Percentiles rank a stretch among this genome's conserved stretches.
Evolutionary conservation across 2,797 vertebrate genomes (phyloP).

Genomic region (Coracias cyanogaster): DNA sequence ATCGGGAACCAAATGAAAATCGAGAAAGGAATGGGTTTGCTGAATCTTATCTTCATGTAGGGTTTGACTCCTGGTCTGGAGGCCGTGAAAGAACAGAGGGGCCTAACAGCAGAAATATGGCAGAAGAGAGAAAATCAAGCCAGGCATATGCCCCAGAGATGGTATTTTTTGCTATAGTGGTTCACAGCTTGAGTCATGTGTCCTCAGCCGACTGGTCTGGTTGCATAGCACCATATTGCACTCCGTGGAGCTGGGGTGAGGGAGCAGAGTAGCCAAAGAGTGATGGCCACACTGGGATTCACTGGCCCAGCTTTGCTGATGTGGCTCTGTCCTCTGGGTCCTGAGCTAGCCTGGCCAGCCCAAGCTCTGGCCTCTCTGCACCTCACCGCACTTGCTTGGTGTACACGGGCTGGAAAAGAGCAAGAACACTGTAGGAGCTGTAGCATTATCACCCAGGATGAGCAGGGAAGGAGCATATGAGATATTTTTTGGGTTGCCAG

Average conservation of each 20-base stretch:
- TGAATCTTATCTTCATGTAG: background rate
- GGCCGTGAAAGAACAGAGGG: background rate
- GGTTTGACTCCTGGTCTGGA: background rate
- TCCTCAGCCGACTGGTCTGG: background rate
- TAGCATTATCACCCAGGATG: background rate
- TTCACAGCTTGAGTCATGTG: background rate
- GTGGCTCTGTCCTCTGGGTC: background rate
- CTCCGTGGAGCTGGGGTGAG: background rate
- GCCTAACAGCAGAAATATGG: background rate
- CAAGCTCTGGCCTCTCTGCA: background rate
- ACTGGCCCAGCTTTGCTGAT: background rate
- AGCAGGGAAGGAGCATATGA: background rate
- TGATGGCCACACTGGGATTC: background rate
- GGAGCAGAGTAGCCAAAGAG: background rate
- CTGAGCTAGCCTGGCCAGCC: background rate
- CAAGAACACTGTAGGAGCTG: background rate
- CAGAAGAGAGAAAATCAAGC: background rate
- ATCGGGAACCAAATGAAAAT: background rate
- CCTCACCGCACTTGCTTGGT: background rate
- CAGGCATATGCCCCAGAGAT: background rate
- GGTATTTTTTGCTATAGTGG: background rate
- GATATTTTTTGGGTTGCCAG: rapidly evolving
- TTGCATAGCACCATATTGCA: background rate
- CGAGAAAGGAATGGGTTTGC: rapidly evolving
- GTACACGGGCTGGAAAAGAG: background rate